A percentile compares a stretch with the other conserved stretches of the same genome.
Evolutionary conservation across 2,113 vertebrate genomes (phyloP).

Genomic region (Ageneiosus marmoratus): DNA sequence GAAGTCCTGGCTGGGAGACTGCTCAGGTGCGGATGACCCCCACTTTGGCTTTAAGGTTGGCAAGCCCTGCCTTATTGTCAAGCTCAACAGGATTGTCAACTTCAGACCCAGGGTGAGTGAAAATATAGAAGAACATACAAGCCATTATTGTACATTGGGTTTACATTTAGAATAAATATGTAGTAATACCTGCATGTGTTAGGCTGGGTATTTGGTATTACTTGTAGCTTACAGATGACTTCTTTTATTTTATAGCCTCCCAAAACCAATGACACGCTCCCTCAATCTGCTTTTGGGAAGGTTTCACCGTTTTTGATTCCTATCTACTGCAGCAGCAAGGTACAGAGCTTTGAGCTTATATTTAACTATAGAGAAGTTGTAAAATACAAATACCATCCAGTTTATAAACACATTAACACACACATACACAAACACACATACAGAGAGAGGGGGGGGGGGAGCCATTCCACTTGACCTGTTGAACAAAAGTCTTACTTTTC

Average conservation of each 20-base stretch:
- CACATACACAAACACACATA: background rate
- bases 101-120: constrained; percentile 85
- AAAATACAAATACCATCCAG: background rate
- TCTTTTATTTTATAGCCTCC: constrained; percentile 72
- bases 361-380: background rate
- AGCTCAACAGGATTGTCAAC: constrained; percentile 92
- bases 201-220: background rate
- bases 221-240: constrained; percentile 3
- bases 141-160: background rate
- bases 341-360: constrained; percentile 54
- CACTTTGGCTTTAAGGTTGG: constrained; percentile 80
- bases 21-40: constrained; percentile 74
- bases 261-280: constrained; percentile 65
- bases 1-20: constrained; percentile 75
- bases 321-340: constrained; percentile 84
- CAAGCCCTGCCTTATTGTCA: constrained; percentile 88
- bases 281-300: constrained; percentile 55
- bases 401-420: background rate
- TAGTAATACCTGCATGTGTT: background rate
- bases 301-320: constrained; percentile 73
- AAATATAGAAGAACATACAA: background rate
- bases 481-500: background rate
- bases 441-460: too few species aligned
- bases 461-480: background rate
- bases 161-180: background rate